Evolutionary conservation across 2,888 invertebrate species (phyloP), one percentile per base, ranked within the genome.

Genomic region (Drosophila helvetica): DNA sequence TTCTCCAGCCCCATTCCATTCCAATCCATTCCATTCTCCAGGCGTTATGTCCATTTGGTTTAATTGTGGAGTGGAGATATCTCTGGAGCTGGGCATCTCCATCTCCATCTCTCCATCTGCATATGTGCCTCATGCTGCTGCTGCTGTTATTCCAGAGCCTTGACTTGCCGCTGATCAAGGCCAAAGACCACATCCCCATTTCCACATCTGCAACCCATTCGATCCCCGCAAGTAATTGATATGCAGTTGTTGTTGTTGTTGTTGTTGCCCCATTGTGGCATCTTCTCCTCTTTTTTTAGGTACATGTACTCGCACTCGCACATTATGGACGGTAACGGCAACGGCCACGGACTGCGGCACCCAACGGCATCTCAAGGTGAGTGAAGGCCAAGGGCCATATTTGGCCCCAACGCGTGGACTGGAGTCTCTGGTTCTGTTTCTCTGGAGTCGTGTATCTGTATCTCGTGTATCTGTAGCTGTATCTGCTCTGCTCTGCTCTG

Each of bases 321-420:
- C 50, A 62, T 18, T n/a, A 19, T n/a, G 22, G 38, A 69, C 53
- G 42, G 53, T 25, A 38, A 45, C 67, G 46, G 52, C 64, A 56
- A 63, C 63, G 17, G 33, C 81, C 59, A 7, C 56, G 25, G 22
- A 30, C 38, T 46, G 57, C 66, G 59, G 42, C 61, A 51, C 70
- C 58, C 69, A 86, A 86, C 83, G 86, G 83, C 88, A 87, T 89
- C 90, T 90, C 91, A 91, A 91, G 91, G 91, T 91, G 86, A 91
- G 83, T 90, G 91, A 91, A 91, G 91, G 91, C 91, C 91, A 91
- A 91, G 91, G 91, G 90, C 90, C 88, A 86, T 77, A 86, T 89
- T 85, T 85, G 79, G 66, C 72, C 69, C 74, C 81, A 81, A 66
- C 81, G 59, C 55, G 52, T 38, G 42, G 38, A 27, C 61, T 72